These are phyloP conservation scores for Abrostola tripartita DNA, from an alignment of 2,888 invertebrate genomes.

Conservation along the genomic window DNA sequence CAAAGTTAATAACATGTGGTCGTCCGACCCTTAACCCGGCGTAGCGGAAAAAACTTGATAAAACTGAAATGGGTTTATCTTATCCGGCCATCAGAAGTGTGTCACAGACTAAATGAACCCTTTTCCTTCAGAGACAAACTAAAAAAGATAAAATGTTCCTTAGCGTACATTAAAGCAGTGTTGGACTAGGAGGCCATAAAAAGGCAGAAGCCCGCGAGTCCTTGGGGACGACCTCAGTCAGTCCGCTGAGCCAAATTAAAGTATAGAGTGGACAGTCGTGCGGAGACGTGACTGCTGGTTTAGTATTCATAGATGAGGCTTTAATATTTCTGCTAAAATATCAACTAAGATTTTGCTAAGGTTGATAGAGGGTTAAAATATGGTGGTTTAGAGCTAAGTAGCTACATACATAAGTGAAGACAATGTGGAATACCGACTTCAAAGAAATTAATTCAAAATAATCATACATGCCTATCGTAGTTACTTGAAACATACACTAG, in stretches of 20 bases:
- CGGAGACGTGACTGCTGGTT: neutral
- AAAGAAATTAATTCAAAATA: no score
- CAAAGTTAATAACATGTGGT: conserved; percentile 42
- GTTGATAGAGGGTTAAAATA: no score
- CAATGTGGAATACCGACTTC: no score
- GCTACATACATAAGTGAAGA: no score
- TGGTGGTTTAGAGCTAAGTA: no score
- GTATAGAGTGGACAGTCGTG: conserved; percentile 70
- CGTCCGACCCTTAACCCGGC: conserved; percentile 60
- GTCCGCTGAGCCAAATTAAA: conserved; percentile 77
- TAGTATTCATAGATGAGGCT: neutral
- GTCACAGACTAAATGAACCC: conserved; percentile 84
- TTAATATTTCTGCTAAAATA: no score
- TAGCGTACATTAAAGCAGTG: conserved; percentile 84
- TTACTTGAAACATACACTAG: no score
- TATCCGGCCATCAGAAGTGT: conserved; percentile 79
- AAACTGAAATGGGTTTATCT: conserved; percentile 77
- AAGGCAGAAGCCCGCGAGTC: conserved; percentile 72
- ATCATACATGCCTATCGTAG: no score
- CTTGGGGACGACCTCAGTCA: conserved; percentile 69
- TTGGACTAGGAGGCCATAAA: conserved; percentile 81
- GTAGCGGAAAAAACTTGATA: conserved; percentile 75
- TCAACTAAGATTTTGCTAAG: neutral
- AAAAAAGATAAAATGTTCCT: conserved; percentile 86
- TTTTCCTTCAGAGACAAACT: conserved; percentile 82